Evolutionary conservation across 2,888 invertebrate species (phyloP), one percentile per base, ranked within the genome.

Genomic region (Oegoconia quadripuncta): DNA sequence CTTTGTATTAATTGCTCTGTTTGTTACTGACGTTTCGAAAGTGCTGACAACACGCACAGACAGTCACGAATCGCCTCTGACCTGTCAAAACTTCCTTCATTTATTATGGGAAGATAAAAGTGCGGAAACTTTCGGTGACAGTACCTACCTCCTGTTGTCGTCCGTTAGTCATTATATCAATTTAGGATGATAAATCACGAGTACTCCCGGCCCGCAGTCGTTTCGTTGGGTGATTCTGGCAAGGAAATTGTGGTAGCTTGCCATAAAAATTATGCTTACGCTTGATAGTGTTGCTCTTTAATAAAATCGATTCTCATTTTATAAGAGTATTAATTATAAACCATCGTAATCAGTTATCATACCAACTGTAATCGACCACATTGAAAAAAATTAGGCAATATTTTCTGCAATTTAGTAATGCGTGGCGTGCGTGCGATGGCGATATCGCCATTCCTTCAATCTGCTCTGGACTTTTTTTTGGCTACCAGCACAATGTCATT

Each of bases 11-110:
- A 57, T 52, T 51, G 50, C 46, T 59, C 40, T 44, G 50, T 36
- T 50, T 37, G 30, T 30, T 22, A 18, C 8, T 46, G 44, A 42
- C 45, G 27, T 27, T 27, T 18, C 9, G 29, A 28, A 33, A 29
- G 18, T 27, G 36, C 17, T 25, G 31, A 40, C 34, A 39, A 30
- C 37, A 42, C 40, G 41, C 41, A 41, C 34, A 38, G 18, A n/a
- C 39, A 13, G 55, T 60, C 62, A 63, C 58, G 58, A 59, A 58
- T 57, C 52, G 59, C 51, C 51, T 45, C 64, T 67, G 65, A 60
- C 68, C 64, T 67, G 65, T 61, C 68, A 59, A 49, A 69, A 66
- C 60, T 68, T 62, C 47, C 50, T 53, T 59, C 66, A 68, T 69
- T 67, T 67, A 59, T 68, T 60, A 67, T 56, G 53, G 52, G 52